A percentile compares a stretch with the other conserved stretches of the same genome.
Conservation (phyloP, 1,140 invertebrate genomes). For the Wasmannia auropunctata region DNA sequence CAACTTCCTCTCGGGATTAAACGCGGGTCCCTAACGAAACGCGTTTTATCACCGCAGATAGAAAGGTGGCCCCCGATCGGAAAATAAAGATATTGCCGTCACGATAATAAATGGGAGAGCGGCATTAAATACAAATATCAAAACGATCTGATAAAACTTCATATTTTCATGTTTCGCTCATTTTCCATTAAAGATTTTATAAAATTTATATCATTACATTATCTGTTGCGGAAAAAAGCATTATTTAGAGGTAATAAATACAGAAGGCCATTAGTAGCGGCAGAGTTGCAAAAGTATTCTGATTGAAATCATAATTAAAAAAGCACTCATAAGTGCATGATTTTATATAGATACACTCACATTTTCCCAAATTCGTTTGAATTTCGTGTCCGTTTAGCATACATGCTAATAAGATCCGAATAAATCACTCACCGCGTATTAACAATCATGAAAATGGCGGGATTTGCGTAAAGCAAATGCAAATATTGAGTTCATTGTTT, state of each 20-base stretch:
- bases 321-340: not conserved
- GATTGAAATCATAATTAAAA: not conserved
- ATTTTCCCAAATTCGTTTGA: not conserved
- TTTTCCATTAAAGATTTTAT: not conserved
- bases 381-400: not conserved
- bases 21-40: slow-evolving; percentile 41
- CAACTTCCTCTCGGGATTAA: slow-evolving; percentile 45
- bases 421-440: slow-evolving; percentile 19
- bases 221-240: not conserved
- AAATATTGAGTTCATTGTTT: slow-evolving; percentile 44
- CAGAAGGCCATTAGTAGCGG: not conserved
- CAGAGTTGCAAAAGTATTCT: not conserved
- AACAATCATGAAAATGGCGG: slow-evolving; percentile 1
- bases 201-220: not conserved
- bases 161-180: not conserved
- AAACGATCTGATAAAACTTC: not conserved
- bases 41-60: slow-evolving; percentile 21
- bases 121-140: not conserved
- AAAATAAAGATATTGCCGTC: slow-evolving; percentile 43
- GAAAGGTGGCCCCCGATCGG: not conserved
- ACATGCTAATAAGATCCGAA: slow-evolving; percentile 22
- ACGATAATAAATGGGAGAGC: not conserved
- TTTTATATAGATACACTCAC: not conserved
- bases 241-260: not conserved
- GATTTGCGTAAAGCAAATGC: slow-evolving; percentile 17